phyloP scores from a whole-genome alignment of 1,140 invertebrate genomes.

The Hesperophylax magnus region DNA sequence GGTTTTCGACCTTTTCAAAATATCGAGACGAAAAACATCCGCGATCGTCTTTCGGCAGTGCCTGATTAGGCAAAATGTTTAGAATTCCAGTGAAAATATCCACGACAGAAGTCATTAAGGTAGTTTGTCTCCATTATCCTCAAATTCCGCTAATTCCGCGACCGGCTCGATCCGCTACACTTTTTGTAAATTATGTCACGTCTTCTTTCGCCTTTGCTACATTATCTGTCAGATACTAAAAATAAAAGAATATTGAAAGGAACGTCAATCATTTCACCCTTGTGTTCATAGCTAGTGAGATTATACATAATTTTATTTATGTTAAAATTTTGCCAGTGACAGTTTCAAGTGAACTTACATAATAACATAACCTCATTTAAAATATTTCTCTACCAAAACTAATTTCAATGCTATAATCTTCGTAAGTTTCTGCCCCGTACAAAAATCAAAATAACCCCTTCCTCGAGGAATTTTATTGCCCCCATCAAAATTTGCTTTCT shows the following conservation, averaged over 20 bases:
- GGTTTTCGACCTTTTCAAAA: slow-evolving; percentile 47
- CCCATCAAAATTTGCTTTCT: too few species aligned
- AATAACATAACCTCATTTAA: slow-evolving; percentile 48
- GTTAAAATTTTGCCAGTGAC: neutral
- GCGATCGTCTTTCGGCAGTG: slow-evolving; percentile 47
- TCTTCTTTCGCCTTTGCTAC: slow-evolving; percentile 1
- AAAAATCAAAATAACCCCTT: too few species aligned
- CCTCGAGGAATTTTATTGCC: too few species aligned
- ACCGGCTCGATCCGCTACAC: slow-evolving; percentile 10
- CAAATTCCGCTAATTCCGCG: neutral
- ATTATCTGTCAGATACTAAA: slow-evolving; percentile 47
- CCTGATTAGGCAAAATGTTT: slow-evolving; percentile 45
- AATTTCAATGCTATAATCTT: too few species aligned
- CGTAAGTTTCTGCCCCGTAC: too few species aligned
- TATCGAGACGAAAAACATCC: slow-evolving; percentile 44
- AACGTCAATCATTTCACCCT: neutral
- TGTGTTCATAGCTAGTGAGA: neutral
- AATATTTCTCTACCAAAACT: neutral
- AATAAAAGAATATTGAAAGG: slow-evolving; percentile 31
- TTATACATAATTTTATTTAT: neutral
- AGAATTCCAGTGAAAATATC: slow-evolving; percentile 49
- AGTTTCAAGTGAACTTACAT: slow-evolving; percentile 35
- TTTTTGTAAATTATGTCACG: slow-evolving; percentile 44
- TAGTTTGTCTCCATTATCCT: slow-evolving; percentile 3
- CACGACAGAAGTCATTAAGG: slow-evolving; percentile 44